Conservation (phyloP, 2,113 vertebrate genomes). For the Ammospiza caudacuta region DNA sequence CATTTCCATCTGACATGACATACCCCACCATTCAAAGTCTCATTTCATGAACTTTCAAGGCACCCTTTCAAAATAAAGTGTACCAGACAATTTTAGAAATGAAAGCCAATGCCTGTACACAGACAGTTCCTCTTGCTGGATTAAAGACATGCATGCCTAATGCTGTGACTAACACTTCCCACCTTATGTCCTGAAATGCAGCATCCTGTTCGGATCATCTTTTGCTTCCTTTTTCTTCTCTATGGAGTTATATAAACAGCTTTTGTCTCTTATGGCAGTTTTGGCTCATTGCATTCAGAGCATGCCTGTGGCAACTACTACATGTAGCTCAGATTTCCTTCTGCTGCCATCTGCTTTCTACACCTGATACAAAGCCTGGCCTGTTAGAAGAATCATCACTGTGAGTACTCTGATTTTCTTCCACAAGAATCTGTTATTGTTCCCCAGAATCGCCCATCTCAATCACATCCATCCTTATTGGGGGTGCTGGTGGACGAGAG, state of each 20-base stretch:
- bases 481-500: background rate
- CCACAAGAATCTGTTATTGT: background rate
- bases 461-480: background rate
- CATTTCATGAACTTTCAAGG: background rate
- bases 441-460: background rate
- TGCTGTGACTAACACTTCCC: constrained; percentile 61
- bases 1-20: background rate
- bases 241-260: background rate
- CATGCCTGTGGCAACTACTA: background rate
- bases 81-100: constrained; percentile 15
- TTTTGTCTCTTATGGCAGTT: background rate
- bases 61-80: background rate
- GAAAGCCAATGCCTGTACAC: background rate
- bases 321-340: background rate
- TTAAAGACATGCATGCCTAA: background rate
- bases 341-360: constrained; percentile 11
- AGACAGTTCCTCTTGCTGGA: background rate
- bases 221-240: constrained; percentile 19
- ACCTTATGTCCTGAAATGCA: constrained; percentile 52
- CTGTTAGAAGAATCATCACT: background rate
- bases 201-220: constrained; percentile 6
- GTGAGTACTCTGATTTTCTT: background rate
- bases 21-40: background rate
- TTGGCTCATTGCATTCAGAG: background rate
- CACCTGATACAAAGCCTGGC: background rate